Evolutionary conservation across 1,140 invertebrate species (phyloP).

Genomic region (Drosophila neocordata): DNA sequence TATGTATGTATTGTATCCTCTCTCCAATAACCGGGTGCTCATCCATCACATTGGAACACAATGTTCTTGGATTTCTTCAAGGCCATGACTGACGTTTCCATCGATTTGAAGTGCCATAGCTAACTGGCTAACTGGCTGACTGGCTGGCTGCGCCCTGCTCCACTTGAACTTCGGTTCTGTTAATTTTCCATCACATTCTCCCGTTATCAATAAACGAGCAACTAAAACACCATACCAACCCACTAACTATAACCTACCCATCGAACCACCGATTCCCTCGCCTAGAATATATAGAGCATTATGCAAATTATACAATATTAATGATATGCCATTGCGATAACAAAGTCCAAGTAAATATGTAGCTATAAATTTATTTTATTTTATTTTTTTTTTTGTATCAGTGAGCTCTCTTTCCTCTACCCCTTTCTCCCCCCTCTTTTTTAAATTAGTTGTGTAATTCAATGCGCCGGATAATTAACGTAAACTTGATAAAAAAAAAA

Average conservation of each 20-base stretch:
- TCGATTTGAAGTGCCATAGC: conserved; percentile 5
- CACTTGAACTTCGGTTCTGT: conserved; percentile 16
- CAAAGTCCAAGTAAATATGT: conserved; percentile 1
- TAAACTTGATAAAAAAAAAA: conserved; percentile 25
- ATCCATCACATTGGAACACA: conserved; percentile 11
- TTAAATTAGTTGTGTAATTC: conserved; percentile 55
- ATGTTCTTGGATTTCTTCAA: conserved; percentile 1
- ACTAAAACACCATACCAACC: not conserved
- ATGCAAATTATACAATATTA: conserved; percentile 15
- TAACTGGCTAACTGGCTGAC: no score
- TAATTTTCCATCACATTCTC: conserved; percentile 17
- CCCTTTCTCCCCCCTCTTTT: not conserved
- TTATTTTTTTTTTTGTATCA: no score
- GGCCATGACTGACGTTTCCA: conserved; percentile 14
- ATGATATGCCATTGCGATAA: conserved; percentile 13
- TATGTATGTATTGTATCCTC: not conserved
- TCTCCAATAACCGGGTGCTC: not conserved
- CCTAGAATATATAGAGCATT: not conserved
- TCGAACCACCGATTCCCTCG: not conserved
- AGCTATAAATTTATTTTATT: no score
- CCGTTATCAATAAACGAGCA: conserved; percentile 1
- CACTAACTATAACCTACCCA: not conserved
- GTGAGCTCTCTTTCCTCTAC: no score
- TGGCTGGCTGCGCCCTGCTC: not conserved
- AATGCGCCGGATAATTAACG: conserved; percentile 42